These are phyloP conservation scores for Cryptosula pallasiana DNA, from an alignment of 2,888 invertebrate genomes.

Conservation along the genomic window DNA sequence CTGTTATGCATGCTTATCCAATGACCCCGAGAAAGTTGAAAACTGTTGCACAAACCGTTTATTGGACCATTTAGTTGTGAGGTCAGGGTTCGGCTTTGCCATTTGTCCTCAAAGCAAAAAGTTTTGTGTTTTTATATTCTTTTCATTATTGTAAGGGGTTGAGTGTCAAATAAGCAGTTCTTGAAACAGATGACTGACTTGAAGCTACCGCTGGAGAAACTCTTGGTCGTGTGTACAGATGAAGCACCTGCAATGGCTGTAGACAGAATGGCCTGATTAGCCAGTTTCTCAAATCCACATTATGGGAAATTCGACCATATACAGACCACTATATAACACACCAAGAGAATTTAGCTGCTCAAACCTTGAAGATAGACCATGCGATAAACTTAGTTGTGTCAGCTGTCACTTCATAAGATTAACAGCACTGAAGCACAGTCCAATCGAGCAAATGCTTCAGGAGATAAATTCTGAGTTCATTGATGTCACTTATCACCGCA, in stretches of 20 bases:
- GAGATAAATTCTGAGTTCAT: background rate
- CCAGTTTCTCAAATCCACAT: background rate
- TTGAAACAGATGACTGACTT: background rate
- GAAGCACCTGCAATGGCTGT: constrained; percentile 8
- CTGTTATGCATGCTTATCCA: no score
- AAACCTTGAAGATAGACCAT: constrained; percentile 4
- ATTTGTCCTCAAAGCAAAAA: no score
- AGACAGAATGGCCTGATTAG: background rate
- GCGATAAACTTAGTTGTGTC: background rate
- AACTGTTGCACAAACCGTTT: no score
- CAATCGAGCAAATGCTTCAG: background rate
- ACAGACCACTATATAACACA: background rate
- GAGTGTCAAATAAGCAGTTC: no score
- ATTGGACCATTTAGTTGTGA: no score
- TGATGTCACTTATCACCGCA: constrained; percentile 1
- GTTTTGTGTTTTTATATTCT: no score
- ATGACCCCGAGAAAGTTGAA: no score
- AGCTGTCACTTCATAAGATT: background rate
- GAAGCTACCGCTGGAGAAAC: background rate
- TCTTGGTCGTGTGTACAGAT: constrained; percentile 2
- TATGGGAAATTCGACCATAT: background rate
- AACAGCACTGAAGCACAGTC: background rate
- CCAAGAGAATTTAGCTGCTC: background rate
- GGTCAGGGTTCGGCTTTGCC: no score
- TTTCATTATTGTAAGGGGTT: no score